These are phyloP conservation scores for Mesorhabditis belari DNA, from an alignment of 2,888 invertebrate species.

Conservation along the genomic window DNA sequence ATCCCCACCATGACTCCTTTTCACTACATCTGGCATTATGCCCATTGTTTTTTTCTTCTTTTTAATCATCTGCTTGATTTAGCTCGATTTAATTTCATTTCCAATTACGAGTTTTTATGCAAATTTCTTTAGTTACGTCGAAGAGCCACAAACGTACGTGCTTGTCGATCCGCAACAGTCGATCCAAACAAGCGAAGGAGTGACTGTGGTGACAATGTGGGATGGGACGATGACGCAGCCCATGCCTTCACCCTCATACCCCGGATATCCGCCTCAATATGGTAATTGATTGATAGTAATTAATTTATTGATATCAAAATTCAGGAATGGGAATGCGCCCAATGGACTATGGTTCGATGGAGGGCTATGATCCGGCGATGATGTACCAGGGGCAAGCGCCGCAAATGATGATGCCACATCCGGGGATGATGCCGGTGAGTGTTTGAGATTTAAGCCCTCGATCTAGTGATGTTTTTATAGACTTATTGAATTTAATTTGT, in stretches of 20 bases:
- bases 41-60: neutral
- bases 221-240: neutral
- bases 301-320: no score
- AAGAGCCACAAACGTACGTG: neutral
- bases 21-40: no score
- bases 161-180: neutral
- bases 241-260: neutral
- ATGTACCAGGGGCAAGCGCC: neutral
- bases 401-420: no score
- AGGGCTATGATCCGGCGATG: neutral
- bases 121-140: neutral
- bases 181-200: neutral
- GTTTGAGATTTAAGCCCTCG: no score
- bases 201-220: neutral
- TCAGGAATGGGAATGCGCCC: neutral
- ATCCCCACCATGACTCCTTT: neutral
- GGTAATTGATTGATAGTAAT: neutral
- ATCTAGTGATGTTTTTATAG: neutral
- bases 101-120: neutral
- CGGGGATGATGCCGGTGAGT: neutral
- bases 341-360: neutral
- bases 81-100: neutral
- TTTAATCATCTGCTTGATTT: neutral
- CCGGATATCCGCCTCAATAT: neutral
- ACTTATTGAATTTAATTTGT: neutral